A percentile compares a stretch with the other conserved stretches of the same genome.
Conservation (phyloP, 2,797 vertebrate genomes). For the Dryobates pubescens region DNA sequence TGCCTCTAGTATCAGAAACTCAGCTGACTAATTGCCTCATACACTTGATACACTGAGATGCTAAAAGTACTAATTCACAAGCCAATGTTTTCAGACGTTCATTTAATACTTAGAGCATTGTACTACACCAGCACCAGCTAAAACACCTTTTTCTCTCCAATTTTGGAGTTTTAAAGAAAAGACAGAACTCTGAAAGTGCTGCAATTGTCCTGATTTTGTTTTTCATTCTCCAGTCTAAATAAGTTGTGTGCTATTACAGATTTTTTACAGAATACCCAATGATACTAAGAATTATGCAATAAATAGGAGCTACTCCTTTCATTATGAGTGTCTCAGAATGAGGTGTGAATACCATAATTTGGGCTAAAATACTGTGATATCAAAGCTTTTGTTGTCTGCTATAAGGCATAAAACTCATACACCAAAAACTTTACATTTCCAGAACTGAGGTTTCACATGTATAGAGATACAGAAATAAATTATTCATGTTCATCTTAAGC, state of each 20-base stretch:
- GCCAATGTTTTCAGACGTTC: background rate
- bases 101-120: background rate
- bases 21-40: constrained; percentile 30
- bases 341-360: background rate
- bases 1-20: background rate
- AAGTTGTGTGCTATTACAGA: background rate
- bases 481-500: background rate
- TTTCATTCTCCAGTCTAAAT: background rate
- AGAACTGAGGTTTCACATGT: background rate
- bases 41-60: constrained; percentile 26
- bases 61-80: constrained; percentile 20
- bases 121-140: background rate
- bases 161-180: background rate
- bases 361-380: background rate
- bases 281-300: background rate
- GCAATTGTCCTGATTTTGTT: background rate
- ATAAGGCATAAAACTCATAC: background rate
- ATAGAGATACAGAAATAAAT: background rate
- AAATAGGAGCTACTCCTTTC: background rate
- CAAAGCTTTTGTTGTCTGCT: background rate
- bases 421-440: background rate
- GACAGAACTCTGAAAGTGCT: background rate
- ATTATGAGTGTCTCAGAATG: background rate
- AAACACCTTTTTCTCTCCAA: background rate
- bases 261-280: background rate